phyloP scores from a whole-genome alignment of 64 coral and sea anemone genomes.

The Dendrophyllia cribrosa region DNA sequence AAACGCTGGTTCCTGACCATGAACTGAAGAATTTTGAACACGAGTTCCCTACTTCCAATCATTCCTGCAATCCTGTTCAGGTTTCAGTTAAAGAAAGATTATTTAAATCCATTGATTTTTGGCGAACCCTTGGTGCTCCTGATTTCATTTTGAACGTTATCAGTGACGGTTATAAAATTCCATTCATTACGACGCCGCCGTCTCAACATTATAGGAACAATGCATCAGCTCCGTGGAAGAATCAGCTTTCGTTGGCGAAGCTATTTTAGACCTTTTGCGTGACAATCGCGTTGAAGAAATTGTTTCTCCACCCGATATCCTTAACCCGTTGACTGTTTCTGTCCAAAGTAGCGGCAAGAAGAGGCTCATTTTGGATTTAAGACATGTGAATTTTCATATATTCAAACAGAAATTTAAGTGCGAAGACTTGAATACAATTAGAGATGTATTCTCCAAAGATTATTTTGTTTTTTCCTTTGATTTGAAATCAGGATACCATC shows the following conservation, averaged over 20 bases:
- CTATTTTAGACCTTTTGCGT: slow-evolving; percentile 5
- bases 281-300: slow-evolving; percentile 31
- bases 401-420: slow-evolving; percentile 62
- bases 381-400: slow-evolving; percentile 18
- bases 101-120: not conserved
- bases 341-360: slow-evolving; percentile 25
- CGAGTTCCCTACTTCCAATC: too few species aligned
- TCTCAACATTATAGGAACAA: slow-evolving; percentile 27
- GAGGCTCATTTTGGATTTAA: not conserved
- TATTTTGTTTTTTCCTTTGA: slow-evolving; percentile 56
- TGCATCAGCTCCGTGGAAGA: slow-evolving; percentile 30
- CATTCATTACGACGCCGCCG: slow-evolving; percentile 21
- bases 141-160: slow-evolving; percentile 49
- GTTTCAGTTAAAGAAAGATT: slow-evolving; percentile 43
- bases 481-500: slow-evolving; percentile 74
- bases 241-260: slow-evolving; percentile 10
- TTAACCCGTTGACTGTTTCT: slow-evolving; percentile 66
- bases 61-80: not conserved
- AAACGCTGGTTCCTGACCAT: too few species aligned
- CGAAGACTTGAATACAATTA: slow-evolving; percentile 40
- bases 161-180: slow-evolving; percentile 51
- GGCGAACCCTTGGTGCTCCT: slow-evolving; percentile 18
- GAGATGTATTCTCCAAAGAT: slow-evolving; percentile 6
- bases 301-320: not conserved
- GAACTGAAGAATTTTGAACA: too few species aligned